Evolutionary conservation across 2,113 vertebrate genomes (phyloP).

Genomic region (Larimichthys crocea): DNA sequence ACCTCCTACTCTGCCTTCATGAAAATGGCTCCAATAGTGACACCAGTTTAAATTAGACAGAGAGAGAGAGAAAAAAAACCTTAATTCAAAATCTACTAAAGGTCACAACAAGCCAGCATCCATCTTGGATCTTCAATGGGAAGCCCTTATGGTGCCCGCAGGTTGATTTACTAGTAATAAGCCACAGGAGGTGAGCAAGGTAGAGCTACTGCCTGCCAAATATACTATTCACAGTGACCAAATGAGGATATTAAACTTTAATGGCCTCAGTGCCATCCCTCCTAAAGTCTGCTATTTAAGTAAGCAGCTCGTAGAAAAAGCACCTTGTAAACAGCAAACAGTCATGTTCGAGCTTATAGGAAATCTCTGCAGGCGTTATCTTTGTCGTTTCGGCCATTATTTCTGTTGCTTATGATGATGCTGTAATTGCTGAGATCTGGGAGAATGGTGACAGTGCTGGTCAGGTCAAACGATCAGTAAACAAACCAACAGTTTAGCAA

Average conservation of each 20-base stretch:
- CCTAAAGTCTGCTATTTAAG: slow-evolving; percentile 41
- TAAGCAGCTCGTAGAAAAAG: slow-evolving; percentile 18
- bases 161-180: slow-evolving; percentile 67
- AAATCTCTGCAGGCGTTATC: background rate
- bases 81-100: slow-evolving; percentile 51
- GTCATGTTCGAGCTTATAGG: slow-evolving; percentile 4
- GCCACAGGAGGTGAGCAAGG: slow-evolving; percentile 40
- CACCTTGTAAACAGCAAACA: slow-evolving; percentile 29
- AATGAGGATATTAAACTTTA: slow-evolving; percentile 69
- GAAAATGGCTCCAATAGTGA: slow-evolving; percentile 8
- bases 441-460: background rate
- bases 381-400: background rate
- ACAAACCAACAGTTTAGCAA: background rate
- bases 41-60: slow-evolving; percentile 21
- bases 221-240: slow-evolving; percentile 54
- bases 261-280: slow-evolving; percentile 39
- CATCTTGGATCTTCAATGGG: slow-evolving; percentile 43
- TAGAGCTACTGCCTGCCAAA: slow-evolving; percentile 40
- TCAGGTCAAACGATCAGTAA: background rate
- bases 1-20: slow-evolving; percentile 15
- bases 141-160: slow-evolving; percentile 24
- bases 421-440: background rate
- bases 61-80: background rate
- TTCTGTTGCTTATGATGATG: background rate
- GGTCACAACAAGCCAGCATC: slow-evolving; percentile 50